phyloP scores from a whole-genome alignment of 2,888 invertebrate genomes.

The Glaucopsyche alexis region DNA sequence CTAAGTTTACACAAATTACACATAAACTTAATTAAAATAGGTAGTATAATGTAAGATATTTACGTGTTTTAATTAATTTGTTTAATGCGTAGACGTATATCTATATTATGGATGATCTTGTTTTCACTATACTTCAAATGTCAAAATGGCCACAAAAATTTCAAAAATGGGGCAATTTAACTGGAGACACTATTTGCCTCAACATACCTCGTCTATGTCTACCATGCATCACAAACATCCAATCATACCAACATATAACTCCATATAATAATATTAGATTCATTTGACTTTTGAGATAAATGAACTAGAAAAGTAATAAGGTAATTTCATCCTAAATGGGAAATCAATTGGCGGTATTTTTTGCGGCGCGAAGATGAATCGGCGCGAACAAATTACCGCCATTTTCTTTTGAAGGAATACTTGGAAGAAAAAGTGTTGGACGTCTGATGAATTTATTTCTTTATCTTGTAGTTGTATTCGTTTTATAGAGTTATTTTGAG shows the following conservation, averaged over 20 bases:
- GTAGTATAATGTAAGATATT: neutral
- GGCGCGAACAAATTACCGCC: neutral
- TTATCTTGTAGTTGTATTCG: too few relatives aligned
- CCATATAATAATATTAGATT: neutral
- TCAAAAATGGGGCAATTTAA: too few relatives aligned
- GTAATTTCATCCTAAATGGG: neutral
- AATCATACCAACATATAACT: too few relatives aligned
- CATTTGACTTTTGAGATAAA: neutral
- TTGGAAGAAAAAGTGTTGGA: slow-evolving; percentile 9
- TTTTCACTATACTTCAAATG: too few relatives aligned
- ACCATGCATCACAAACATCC: too few relatives aligned
- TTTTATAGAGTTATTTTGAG: too few relatives aligned
- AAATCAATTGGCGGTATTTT: slow-evolving; percentile 6
- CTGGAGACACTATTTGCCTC: too few relatives aligned
- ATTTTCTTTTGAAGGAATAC: neutral
- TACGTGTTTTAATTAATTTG: too few relatives aligned
- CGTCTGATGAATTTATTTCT: slow-evolving; percentile 7
- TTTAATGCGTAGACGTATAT: too few relatives aligned
- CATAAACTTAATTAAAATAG: neutral
- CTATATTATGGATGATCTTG: too few relatives aligned
- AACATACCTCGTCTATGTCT: too few relatives aligned
- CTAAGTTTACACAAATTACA: neutral
- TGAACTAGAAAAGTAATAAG: neutral
- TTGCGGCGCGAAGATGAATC: neutral
- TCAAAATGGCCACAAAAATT: too few relatives aligned